Percentiles rank a stretch among this genome's conserved stretches.
Conservation (phyloP, 2,888 invertebrate genomes). For the Pyrrhosoma nymphula region DNA sequence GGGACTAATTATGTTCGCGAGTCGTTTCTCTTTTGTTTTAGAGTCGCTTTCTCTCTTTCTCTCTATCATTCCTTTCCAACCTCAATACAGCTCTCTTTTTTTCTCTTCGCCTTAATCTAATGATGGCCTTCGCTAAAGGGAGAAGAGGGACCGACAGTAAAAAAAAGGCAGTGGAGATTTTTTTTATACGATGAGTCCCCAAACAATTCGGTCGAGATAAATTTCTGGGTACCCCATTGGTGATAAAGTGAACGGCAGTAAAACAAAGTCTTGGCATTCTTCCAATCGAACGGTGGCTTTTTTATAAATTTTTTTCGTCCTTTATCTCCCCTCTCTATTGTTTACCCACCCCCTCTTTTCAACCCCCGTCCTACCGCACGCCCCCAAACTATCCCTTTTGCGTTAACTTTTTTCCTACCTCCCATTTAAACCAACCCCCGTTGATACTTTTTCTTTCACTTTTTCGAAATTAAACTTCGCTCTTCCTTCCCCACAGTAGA, state of each 20-base stretch:
- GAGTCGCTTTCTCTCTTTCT: not conserved
- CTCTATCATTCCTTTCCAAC: not conserved
- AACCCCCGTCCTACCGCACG: not conserved
- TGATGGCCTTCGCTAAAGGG: not conserved
- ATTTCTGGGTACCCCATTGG: not conserved
- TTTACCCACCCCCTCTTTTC: not conserved
- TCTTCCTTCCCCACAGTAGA: not conserved
- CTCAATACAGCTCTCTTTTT: not conserved
- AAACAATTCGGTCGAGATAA: conserved; percentile 31
- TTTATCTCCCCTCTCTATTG: not conserved
- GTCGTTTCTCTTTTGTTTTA: not conserved
- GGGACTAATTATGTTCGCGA: conserved; percentile 28
- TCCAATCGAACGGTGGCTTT: not conserved
- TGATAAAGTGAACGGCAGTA: conserved; percentile 24
- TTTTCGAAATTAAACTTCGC: not conserved
- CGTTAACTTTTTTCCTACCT: too few relatives aligned
- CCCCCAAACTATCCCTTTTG: not conserved
- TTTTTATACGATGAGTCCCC: not conserved
- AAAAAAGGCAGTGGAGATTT: not conserved
- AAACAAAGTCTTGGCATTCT: conserved; percentile 25
- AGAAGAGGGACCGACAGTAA: not conserved
- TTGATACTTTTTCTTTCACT: not conserved
- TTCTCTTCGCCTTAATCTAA: not conserved
- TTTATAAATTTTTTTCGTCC: not conserved
- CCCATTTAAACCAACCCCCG: too few relatives aligned